Evolutionary conservation across 2,888 invertebrate genomes (phyloP).

Genomic region (Caenorhabditis uteleia): DNA sequence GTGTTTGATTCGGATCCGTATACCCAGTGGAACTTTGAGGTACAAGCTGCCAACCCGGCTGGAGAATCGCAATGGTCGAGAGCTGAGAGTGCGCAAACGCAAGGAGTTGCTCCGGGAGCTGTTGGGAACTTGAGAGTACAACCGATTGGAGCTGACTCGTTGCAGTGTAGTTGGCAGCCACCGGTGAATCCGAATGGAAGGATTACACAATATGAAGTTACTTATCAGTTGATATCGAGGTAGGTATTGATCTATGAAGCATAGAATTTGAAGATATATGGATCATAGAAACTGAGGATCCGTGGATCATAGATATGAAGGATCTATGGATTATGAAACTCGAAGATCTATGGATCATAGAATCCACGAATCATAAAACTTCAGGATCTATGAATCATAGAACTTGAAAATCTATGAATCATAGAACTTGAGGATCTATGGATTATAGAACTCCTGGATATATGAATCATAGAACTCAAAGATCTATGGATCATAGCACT

Average conservation of each 20-base stretch:
- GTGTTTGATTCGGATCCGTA: conserved; percentile 68
- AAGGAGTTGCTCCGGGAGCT: conserved; percentile 65
- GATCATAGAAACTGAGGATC: no score
- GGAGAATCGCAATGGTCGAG: conserved; percentile 66
- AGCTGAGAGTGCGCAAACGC: conserved; percentile 61
- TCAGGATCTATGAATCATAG: no score
- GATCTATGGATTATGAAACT: no score
- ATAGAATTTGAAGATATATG: no score
- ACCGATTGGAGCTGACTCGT: conserved; percentile 59
- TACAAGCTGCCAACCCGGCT: conserved; percentile 68
- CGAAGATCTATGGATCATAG: no score
- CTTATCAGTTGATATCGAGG: conserved; percentile 67
- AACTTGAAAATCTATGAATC: no score
- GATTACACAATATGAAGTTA: conserved; percentile 68
- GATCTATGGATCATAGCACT: no score
- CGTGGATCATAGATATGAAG: no score
- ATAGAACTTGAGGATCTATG: not conserved
- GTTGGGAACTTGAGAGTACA: conserved; percentile 62
- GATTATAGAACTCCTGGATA: no score
- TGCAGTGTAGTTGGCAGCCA: conserved; percentile 66
- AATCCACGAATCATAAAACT: no score
- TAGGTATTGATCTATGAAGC: no score
- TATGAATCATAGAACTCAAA: no score
- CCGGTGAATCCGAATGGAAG: conserved; percentile 67
- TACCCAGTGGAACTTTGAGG: conserved; percentile 68